Evolutionary conservation across 2,888 invertebrate genomes (phyloP), one percentile per base, ranked within the genome.

Genomic region (Apamea crenata): DNA sequence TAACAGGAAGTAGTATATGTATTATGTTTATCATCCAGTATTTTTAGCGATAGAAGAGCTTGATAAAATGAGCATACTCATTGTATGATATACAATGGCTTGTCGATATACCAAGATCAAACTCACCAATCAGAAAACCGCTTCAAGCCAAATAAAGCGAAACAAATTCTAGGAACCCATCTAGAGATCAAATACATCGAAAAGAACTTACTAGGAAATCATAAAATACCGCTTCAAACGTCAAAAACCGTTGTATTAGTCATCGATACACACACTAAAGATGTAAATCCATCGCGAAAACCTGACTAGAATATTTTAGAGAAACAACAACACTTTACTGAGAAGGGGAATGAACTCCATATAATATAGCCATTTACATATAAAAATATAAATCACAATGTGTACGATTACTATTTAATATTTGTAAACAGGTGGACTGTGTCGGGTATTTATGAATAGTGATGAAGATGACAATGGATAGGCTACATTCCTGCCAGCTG

Each of bases 341-440:
- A 91, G 89, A 86, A 91, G 92, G 93, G 90, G 91, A 94, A 94
- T 90, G 94, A 94, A 93, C 95, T 91, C 90, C 29, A 87, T 82
- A 94, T 94, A 94, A 94, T 93, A 92, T 91, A 85, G 74, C 84
- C 81, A 93, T 94, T 94, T 92, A 92, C 93, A 93, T 93, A 80
- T 66, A 91, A 91, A 92, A 92, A 92, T 91, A 90, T 82, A 89
- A 87, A 89, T 89, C 89, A 90, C 89, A 89, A 88, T 90, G 86
- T 85, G 83, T 90, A 89, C 88, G 83, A 90, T 91, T 89, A 90
- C 88, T 89, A 88, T 79, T 61, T 88, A 88, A 80, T 91, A 90
- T 91, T 91, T 91, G 87, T 91, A 91, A 93, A 93, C 90, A 89
- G 81, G 70, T 73, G 81, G 78, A 81, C 80, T 83, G 69, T 82